These are phyloP conservation scores for Phrynosoma blainvillii DNA, from an alignment of 2,113 vertebrate genomes.

Conservation along the genomic window DNA sequence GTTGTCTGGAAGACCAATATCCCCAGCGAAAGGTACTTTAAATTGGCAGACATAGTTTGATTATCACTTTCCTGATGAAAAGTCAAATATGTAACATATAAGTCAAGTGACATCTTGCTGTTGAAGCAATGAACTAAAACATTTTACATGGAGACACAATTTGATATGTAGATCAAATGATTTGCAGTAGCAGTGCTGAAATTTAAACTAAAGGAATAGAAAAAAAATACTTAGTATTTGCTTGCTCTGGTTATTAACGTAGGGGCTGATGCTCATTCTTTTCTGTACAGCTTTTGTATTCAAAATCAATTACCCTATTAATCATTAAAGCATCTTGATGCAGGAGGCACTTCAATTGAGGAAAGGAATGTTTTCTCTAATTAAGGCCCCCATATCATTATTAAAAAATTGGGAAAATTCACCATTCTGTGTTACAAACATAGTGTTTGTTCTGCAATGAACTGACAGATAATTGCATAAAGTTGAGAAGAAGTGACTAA, in stretches of 20 bases:
- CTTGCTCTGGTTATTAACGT: neutral
- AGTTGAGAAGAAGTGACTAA: neutral
- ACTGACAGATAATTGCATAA: neutral
- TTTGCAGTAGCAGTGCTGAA: neutral
- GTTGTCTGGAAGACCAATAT: slow-evolving; percentile 98
- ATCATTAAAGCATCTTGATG: neutral
- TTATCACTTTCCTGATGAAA: slow-evolving; percentile 69
- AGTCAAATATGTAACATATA: slow-evolving; percentile 12
- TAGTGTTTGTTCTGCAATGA: neutral
- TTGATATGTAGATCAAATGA: neutral
- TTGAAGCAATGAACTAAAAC: neutral
- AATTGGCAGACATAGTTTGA: slow-evolving; percentile 81
- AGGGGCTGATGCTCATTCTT: neutral
- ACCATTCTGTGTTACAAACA: neutral
- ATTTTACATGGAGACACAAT: neutral
- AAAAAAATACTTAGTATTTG: neutral
- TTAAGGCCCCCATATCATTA: neutral
- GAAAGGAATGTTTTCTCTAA: neutral
- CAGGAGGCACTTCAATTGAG: neutral
- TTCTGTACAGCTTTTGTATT: neutral
- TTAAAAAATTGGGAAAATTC: neutral
- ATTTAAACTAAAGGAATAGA: neutral
- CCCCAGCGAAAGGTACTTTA: slow-evolving; percentile 96
- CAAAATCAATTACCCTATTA: neutral
- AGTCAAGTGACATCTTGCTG: neutral